phyloP scores from a whole-genome alignment of 2,888 invertebrate genomes.

The Norana najaformis region DNA sequence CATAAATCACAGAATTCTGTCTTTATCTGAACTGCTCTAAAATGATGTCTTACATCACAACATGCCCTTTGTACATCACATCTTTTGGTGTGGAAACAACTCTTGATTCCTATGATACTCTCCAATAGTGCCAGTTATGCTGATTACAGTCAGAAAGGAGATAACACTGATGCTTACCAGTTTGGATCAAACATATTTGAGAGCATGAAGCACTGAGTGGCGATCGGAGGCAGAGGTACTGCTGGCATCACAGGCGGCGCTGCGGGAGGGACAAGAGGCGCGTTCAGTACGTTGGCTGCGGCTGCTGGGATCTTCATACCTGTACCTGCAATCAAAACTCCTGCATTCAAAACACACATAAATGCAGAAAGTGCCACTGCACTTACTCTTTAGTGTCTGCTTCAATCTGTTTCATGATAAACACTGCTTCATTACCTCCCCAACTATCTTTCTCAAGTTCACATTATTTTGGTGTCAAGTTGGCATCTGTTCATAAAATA shows the following conservation, averaged over 20 bases:
- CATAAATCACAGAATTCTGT: too few species aligned
- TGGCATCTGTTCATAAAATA: too few species aligned
- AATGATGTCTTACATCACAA: too few species aligned
- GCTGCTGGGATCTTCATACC: conserved; percentile 85
- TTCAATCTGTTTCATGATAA: too few species aligned
- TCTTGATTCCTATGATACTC: background rate
- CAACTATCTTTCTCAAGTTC: too few species aligned
- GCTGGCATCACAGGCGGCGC: conserved; percentile 33
- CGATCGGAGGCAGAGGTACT: conserved; percentile 85
- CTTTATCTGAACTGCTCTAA: too few species aligned
- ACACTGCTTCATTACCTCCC: too few species aligned
- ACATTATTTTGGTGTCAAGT: too few species aligned
- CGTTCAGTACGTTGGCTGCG: conserved; percentile 80
- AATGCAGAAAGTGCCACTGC: background rate
- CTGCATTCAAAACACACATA: background rate
- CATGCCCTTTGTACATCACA: too few species aligned
- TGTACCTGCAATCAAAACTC: conserved; percentile 54
- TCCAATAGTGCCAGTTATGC: background rate
- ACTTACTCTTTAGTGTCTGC: too few species aligned
- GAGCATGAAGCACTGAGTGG: conserved; percentile 98
- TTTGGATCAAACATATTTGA: conserved; percentile 98
- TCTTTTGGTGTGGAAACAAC: too few species aligned
- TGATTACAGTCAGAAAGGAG: background rate
- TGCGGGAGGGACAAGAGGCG: background rate
- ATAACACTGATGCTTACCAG: conserved; percentile 69